Evolutionary conservation across 2,888 invertebrate species (phyloP).

Genomic region (Serripes groenlandicus): DNA sequence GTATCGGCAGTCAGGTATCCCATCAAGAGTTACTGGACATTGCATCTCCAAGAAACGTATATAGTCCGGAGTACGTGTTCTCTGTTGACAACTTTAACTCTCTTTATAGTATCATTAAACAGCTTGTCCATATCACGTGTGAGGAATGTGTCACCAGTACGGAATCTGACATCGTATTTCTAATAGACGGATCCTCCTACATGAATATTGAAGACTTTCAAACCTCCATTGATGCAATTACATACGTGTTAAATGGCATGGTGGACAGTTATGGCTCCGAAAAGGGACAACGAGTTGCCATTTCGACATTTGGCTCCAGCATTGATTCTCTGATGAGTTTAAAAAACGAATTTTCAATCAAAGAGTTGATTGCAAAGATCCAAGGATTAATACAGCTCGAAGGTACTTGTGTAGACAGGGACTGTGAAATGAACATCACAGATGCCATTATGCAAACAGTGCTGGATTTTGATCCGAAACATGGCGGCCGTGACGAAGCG

Average conservation of each 20-base stretch:
- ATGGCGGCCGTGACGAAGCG: conserved; percentile 3
- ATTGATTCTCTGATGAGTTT: background rate
- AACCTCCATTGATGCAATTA: conserved; percentile 7
- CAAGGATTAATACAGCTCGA: background rate
- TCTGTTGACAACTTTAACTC: conserved; percentile 50
- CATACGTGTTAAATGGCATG: conserved; percentile 17
- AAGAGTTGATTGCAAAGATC: background rate
- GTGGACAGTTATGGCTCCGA: background rate
- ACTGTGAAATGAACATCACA: conserved; percentile 1
- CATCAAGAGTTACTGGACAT: conserved; percentile 46
- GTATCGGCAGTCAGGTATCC: conserved; percentile 41
- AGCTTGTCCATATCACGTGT: conserved; percentile 39
- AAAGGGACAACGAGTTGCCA: background rate
- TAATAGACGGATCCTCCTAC: conserved; percentile 22
- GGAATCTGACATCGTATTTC: conserved; percentile 32
- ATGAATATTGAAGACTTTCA: conserved; percentile 16
- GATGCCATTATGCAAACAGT: background rate
- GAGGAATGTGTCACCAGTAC: conserved; percentile 29
- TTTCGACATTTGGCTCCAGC: background rate
- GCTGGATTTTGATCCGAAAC: background rate
- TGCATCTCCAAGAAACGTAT: conserved; percentile 1
- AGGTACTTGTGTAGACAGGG: background rate
- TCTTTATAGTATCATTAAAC: conserved; percentile 33
- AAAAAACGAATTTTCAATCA: background rate
- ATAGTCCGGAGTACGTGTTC: conserved; percentile 22